These are phyloP conservation scores for Thaumatotibia leucotreta DNA, from an alignment of 1,140 invertebrate species.

Conservation along the genomic window DNA sequence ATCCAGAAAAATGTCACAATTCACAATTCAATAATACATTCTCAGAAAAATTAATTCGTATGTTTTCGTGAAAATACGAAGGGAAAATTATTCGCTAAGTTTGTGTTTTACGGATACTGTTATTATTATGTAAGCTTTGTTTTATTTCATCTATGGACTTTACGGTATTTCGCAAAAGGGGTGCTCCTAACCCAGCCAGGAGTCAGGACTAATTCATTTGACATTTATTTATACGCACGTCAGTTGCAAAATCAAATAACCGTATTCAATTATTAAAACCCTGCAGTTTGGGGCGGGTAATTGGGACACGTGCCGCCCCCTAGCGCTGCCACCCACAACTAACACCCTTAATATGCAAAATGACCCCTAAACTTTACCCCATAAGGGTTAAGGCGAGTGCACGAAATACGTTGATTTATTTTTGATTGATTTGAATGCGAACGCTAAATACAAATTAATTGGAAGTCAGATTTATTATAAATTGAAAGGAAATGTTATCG, in stretches of 20 bases:
- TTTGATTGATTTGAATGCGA: conserved; percentile 18
- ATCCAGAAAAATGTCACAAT: too few relatives aligned
- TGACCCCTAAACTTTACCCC: conserved; percentile 13
- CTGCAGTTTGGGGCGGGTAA: conserved; percentile 45
- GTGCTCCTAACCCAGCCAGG: background rate
- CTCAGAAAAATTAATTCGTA: too few relatives aligned
- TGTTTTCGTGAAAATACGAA: too few relatives aligned
- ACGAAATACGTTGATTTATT: conserved; percentile 18
- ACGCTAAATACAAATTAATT: conserved; percentile 54
- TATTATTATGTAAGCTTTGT: too few relatives aligned
- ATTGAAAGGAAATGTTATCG: conserved; percentile 15
- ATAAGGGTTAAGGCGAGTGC: conserved; percentile 13
- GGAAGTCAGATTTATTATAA: conserved; percentile 34
- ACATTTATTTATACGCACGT: conserved; percentile 26
- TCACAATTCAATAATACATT: too few relatives aligned
- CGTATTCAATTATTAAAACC: conserved; percentile 58
- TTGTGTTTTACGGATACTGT: too few relatives aligned
- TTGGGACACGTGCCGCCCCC: conserved; percentile 49
- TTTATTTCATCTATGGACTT: too few relatives aligned
- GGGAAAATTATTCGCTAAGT: too few relatives aligned
- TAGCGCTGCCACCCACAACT: conserved; percentile 6
- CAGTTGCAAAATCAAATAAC: conserved; percentile 60
- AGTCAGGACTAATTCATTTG: conserved; percentile 8
- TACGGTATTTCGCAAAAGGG: background rate
- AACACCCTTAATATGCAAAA: conserved; percentile 3